Evolutionary conservation across 2,888 invertebrate genomes (phyloP).

Genomic region (Drosophila tanythrix): DNA sequence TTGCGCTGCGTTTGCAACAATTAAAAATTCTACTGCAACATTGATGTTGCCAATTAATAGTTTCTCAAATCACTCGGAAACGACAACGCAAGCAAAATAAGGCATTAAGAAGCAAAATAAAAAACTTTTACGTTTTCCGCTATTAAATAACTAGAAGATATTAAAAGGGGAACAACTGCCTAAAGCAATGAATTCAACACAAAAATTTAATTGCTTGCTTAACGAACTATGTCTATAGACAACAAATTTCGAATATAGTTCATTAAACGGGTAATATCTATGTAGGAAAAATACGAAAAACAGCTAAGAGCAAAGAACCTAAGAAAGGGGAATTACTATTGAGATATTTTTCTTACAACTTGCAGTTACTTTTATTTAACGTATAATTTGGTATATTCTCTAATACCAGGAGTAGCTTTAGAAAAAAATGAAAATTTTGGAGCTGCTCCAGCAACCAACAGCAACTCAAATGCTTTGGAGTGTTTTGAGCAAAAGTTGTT

Average conservation of each 20-base stretch:
- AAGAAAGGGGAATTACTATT: not conserved
- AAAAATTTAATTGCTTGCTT: not conserved
- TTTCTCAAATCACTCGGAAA: conserved; percentile 56
- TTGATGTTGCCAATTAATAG: conserved; percentile 71
- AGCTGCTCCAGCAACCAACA: conserved; percentile 29
- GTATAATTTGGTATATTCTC: not conserved
- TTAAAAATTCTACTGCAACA: conserved; percentile 52
- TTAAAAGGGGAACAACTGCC: not conserved
- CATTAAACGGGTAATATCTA: not conserved
- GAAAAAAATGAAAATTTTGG: conserved; percentile 28
- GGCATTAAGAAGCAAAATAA: conserved; percentile 18
- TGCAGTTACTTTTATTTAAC: not conserved
- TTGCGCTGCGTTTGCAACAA: conserved; percentile 61
- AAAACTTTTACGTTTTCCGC: conserved; percentile 17
- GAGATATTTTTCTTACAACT: not conserved
- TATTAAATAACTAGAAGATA: conserved; percentile 23
- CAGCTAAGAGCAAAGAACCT: not conserved
- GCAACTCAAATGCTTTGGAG: conserved; percentile 41
- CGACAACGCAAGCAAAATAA: conserved; percentile 29
- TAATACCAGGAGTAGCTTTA: conserved; percentile 8
- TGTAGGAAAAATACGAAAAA: not conserved
- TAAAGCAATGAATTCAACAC: not conserved
- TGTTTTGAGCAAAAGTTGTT: conserved; percentile 54
- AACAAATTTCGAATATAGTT: not conserved
- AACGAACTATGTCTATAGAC: not conserved